Percentiles rank a stretch among this genome's conserved stretches.
phyloP scores from a whole-genome alignment of 2,113 vertebrate species.

The Callaeas wilsoni region DNA sequence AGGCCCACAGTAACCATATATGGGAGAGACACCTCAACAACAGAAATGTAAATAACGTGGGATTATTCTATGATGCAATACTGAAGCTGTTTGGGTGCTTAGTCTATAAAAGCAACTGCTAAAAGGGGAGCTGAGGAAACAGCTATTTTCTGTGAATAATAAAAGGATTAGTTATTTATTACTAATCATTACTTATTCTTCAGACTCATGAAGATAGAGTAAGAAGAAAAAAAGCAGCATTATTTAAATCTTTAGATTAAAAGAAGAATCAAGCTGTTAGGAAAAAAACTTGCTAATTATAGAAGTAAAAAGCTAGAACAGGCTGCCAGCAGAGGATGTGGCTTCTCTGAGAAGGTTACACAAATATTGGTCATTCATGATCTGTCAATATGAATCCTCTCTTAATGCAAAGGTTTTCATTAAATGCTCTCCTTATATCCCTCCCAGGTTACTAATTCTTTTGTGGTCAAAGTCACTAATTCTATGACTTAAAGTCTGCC shows the following conservation, averaged over 20 bases:
- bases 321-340: neutral
- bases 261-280: neutral
- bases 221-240: neutral
- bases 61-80: neutral
- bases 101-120: neutral
- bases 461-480: neutral
- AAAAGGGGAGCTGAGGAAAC: neutral
- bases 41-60: neutral
- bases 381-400: neutral
- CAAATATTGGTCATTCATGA: neutral
- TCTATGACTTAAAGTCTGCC: neutral
- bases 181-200: neutral
- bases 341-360: neutral
- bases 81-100: neutral
- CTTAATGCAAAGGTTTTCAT: neutral
- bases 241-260: neutral
- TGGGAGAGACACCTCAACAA: neutral
- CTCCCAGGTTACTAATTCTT: neutral
- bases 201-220: neutral
- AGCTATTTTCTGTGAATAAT: neutral
- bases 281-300: neutral
- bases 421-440: neutral
- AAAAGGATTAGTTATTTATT: neutral
- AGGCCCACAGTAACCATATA: neutral
- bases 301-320: neutral